Evolutionary conservation across 2,888 invertebrate species (phyloP).

Genomic region (Drosophila paranaensis): DNA sequence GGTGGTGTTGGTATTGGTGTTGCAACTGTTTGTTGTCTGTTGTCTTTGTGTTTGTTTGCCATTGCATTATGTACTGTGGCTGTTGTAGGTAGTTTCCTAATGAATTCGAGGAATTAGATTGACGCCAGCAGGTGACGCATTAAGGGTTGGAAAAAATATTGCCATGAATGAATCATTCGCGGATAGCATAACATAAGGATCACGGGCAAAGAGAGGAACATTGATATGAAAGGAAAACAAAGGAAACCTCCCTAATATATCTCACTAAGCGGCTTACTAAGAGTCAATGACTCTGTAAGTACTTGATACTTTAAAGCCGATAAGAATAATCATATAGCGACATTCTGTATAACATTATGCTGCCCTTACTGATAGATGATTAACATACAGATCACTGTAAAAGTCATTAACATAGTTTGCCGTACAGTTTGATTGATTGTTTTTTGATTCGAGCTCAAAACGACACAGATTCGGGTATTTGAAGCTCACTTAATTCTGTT

Average conservation of each 20-base stretch:
- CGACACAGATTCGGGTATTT: neutral
- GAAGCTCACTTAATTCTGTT: too few species aligned
- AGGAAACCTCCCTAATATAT: neutral
- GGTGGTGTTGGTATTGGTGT: neutral
- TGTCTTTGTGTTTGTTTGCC: conserved; percentile 33
- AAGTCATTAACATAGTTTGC: conserved; percentile 10
- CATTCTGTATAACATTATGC: neutral
- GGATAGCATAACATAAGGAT: conserved; percentile 1
- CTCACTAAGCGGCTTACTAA: neutral
- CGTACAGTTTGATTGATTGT: neutral
- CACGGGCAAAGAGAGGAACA: neutral
- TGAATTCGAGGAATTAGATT: conserved; percentile 48
- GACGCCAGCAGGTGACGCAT: conserved; percentile 46
- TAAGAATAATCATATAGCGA: conserved; percentile 13
- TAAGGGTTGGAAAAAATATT: conserved; percentile 6
- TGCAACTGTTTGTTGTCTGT: conserved; percentile 28
- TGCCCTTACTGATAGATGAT: conserved; percentile 1
- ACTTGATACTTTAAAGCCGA: neutral
- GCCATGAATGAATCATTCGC: conserved; percentile 26
- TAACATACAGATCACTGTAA: conserved; percentile 1
- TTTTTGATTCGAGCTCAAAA: neutral
- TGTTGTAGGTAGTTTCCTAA: conserved; percentile 50
- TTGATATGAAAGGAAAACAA: neutral
- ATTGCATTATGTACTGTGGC: conserved; percentile 41
- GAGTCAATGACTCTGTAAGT: conserved; percentile 6